Percentiles rank a stretch among this genome's conserved stretches.
Conservation (phyloP, 2,888 invertebrate species). For the Dicycla oo region DNA sequence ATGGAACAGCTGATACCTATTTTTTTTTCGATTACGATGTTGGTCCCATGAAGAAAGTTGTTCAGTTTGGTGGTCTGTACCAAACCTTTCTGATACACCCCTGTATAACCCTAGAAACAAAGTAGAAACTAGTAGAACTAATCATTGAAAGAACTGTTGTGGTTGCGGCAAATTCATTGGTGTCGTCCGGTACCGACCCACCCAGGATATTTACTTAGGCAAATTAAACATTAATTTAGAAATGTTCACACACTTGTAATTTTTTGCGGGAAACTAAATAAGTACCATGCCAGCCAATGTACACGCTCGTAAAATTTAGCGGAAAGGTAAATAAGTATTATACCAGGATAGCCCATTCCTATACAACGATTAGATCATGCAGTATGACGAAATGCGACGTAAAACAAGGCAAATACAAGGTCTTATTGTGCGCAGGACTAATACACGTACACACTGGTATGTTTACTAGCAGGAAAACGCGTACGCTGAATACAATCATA, state of each 20-base stretch:
- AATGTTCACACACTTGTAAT: constrained; percentile 22
- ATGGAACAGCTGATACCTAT: too few relatives aligned
- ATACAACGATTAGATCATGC: constrained; percentile 55
- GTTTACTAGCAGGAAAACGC: constrained; percentile 50
- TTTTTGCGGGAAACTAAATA: constrained; percentile 7
- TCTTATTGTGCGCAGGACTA: constrained; percentile 55
- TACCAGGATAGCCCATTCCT: constrained; percentile 19
- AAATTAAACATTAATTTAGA: constrained; percentile 36
- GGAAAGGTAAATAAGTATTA: constrained; percentile 6
- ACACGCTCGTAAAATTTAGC: constrained; percentile 18
- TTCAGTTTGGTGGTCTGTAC: too few relatives aligned
- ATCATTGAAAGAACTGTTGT: constrained; percentile 4
- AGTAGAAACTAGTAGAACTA: neutral
- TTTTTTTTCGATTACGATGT: too few relatives aligned
- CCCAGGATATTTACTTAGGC: constrained; percentile 37
- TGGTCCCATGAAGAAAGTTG: too few relatives aligned
- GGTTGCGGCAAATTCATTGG: neutral
- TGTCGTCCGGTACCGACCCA: constrained; percentile 2
- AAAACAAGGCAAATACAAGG: constrained; percentile 54
- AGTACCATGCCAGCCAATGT: neutral
- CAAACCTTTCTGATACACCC: too few relatives aligned
- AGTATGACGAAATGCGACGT: constrained; percentile 52
- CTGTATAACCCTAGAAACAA: neutral
- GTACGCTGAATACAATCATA: constrained; percentile 44
- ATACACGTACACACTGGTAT: constrained; percentile 34